A percentile compares a stretch with the other conserved stretches of the same genome.
phyloP scores from a whole-genome alignment of 2,797 vertebrate genomes.

The Eulemur albifrons region DNA sequence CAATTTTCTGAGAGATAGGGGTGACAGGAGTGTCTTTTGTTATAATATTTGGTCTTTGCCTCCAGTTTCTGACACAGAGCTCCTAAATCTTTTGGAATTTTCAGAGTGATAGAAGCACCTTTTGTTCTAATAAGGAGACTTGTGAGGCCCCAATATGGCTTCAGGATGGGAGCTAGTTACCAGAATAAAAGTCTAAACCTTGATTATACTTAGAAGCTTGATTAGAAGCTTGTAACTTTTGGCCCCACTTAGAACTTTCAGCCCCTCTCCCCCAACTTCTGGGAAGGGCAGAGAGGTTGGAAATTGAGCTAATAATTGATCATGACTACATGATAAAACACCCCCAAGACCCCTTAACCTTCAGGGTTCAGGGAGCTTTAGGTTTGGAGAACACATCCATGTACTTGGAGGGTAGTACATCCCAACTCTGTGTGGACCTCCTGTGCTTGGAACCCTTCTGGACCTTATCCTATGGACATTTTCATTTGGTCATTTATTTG shows the following conservation, averaged over 20 bases:
- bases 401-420: no score
- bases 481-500: not conserved
- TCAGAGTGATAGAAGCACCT: no score
- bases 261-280: not conserved
- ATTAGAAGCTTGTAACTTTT: no score
- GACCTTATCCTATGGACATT: not conserved
- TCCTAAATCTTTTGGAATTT: no score
- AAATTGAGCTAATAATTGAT: not conserved
- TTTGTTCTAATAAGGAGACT: not conserved
- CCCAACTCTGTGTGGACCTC: no score
- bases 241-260: not conserved
- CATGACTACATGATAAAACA: not conserved
- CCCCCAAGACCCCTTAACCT: not conserved
- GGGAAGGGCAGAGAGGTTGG: not conserved
- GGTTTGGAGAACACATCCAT: not conserved
- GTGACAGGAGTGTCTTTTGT: not conserved
- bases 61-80: no score
- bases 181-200: no score
- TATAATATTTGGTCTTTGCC: not conserved
- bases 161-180: not conserved
- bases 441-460: not conserved
- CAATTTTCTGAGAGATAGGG: not conserved
- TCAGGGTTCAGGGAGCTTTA: not conserved
- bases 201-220: no score
- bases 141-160: not conserved